Evolutionary conservation across 2,888 invertebrate genomes (phyloP).

Genomic region (Electrophaes corylata): DNA sequence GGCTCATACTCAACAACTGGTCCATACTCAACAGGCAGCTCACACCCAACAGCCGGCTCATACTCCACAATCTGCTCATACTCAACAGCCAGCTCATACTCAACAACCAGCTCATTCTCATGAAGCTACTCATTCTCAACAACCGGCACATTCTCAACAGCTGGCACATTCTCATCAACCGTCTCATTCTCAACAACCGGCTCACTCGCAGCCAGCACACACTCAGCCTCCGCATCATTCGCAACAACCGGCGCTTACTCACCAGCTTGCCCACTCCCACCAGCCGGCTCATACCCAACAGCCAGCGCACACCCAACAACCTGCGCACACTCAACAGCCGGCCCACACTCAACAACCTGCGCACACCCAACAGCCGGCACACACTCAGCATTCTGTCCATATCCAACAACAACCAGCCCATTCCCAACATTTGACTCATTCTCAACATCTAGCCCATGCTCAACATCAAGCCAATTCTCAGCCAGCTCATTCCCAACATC

Average conservation of each 20-base stretch:
- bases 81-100: too few relatives aligned
- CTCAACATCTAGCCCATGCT: constrained; percentile 9
- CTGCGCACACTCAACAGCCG: constrained; percentile 9
- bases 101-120: constrained; percentile 16
- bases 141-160: constrained; percentile 12
- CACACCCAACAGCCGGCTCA: constrained; percentile 14
- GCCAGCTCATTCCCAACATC: constrained; percentile 19
- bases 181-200: constrained; percentile 8
- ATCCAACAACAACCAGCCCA: constrained; percentile 18
- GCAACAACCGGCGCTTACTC: constrained; percentile 3
- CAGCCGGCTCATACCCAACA: constrained; percentile 20
- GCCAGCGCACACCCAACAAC: constrained; percentile 8
- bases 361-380: constrained; percentile 7
- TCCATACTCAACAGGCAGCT: constrained; percentile 9
- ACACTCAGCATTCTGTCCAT: constrained; percentile 14
- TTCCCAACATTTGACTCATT: constrained; percentile 6
- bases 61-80: too few relatives aligned
- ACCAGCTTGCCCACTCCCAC: constrained; percentile 11
- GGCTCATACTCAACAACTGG: constrained; percentile 17
- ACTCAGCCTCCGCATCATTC: not conserved
- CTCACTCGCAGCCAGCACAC: constrained; percentile 13
- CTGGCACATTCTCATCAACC: constrained; percentile 17
- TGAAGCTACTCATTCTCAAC: constrained; percentile 3
- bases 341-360: constrained; percentile 8
- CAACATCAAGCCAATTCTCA: constrained; percentile 11